Evolutionary conservation across 1,140 invertebrate genomes (phyloP).

Genomic region (Micrasema longulum): DNA sequence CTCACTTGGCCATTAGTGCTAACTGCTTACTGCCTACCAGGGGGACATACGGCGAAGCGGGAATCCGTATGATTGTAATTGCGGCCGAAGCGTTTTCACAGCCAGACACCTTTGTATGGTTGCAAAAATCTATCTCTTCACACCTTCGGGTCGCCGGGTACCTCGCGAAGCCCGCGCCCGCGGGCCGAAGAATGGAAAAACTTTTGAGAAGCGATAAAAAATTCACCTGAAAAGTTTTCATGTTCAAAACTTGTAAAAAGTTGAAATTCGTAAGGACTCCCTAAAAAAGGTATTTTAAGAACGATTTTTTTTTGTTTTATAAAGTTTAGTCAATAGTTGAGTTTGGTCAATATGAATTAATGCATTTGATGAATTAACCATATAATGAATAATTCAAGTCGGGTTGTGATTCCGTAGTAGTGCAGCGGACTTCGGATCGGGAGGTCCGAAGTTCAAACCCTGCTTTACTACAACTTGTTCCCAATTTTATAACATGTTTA

Average conservation of each 20-base stretch:
- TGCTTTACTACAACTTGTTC: too few relatives aligned
- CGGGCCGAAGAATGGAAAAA: not conserved
- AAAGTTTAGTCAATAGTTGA: too few relatives aligned
- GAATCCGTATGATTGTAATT: conserved; percentile 53
- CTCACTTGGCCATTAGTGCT: conserved; percentile 16
- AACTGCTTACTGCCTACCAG: conserved; percentile 26
- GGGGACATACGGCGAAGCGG: conserved; percentile 42
- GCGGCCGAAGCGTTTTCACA: conserved; percentile 38
- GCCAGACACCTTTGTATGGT: conserved; percentile 54
- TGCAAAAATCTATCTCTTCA: conserved; percentile 55
- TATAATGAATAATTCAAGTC: too few relatives aligned
- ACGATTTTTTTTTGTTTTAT: too few relatives aligned
- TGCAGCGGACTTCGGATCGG: too few relatives aligned
- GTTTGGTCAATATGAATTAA: too few relatives aligned
- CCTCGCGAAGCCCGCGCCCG: not conserved
- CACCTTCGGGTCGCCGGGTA: conserved; percentile 44
- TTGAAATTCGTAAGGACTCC: not conserved
- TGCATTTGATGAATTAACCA: too few relatives aligned
- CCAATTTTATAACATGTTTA: too few relatives aligned
- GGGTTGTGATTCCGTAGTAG: too few relatives aligned
- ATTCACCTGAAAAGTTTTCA: not conserved
- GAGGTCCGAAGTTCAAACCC: too few relatives aligned
- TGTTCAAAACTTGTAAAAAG: not conserved
- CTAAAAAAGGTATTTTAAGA: too few relatives aligned
- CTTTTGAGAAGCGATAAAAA: not conserved